A percentile compares a stretch with the other conserved stretches of the same genome.
phyloP scores from a whole-genome alignment of 2,113 vertebrate genomes.

The Siniperca knerii region DNA sequence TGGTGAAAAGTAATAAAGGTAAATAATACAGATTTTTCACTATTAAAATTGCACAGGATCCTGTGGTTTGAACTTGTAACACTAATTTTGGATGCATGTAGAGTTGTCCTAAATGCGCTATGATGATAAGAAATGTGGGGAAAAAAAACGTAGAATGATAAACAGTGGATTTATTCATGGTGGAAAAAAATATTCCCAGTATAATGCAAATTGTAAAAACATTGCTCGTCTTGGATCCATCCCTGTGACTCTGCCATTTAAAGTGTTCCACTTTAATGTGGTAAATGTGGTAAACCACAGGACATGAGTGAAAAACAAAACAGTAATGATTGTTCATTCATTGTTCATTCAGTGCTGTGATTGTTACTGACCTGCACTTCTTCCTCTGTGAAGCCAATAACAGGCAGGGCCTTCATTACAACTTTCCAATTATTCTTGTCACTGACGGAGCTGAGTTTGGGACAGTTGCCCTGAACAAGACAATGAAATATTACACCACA shows the following conservation, averaged over 20 bases:
- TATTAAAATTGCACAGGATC: not conserved
- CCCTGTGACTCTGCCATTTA: not conserved
- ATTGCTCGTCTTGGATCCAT: not conserved
- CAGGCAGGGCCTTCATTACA: conserved; percentile 89
- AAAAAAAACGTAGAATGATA: not conserved
- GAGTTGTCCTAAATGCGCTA: not conserved
- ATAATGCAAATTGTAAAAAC: not conserved
- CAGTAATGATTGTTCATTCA: not conserved
- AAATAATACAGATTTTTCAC: not conserved
- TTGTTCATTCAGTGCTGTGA: not conserved
- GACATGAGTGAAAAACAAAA: conserved; percentile 3
- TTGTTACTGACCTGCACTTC: conserved; percentile 91
- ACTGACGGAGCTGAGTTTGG: conserved; percentile 95
- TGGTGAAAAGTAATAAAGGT: not conserved
- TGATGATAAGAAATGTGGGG: not conserved
- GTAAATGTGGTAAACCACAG: conserved; percentile 4
- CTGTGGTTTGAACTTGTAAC: not conserved
- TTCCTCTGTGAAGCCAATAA: conserved; percentile 91
- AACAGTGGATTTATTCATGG: not conserved
- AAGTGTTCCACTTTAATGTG: not conserved
- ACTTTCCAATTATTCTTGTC: conserved; percentile 97
- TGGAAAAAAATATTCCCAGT: conserved; percentile 1
- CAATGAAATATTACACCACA: conserved; percentile 1
- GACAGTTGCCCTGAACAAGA: conserved; percentile 91
- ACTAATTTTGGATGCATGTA: not conserved